Evolutionary conservation across 1,140 invertebrate species (phyloP).

Genomic region (Trachymyrmex cornetzi): DNA sequence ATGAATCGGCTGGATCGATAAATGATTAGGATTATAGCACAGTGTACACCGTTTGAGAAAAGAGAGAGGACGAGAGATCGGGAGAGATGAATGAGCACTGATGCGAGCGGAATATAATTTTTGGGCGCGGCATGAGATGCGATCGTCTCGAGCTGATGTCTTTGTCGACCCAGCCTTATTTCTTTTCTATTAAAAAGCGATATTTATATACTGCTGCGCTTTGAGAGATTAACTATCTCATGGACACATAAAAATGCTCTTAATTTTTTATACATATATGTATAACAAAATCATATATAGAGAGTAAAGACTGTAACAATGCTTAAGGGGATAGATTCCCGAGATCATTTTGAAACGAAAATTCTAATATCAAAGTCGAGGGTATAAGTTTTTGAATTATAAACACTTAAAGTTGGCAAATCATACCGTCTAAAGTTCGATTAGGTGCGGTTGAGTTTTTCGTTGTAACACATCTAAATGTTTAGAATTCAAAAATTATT

Average conservation of each 20-base stretch:
- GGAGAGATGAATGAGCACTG: neutral
- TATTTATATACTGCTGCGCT: neutral
- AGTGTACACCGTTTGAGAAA: constrained; percentile 6
- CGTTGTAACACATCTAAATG: no score
- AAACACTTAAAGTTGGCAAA: no score
- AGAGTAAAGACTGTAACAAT: no score
- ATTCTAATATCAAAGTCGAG: no score
- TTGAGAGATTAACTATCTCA: neutral
- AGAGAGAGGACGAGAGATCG: neutral
- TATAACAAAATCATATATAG: neutral
- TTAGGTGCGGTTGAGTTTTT: no score
- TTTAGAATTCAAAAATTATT: no score
- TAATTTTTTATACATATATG: neutral
- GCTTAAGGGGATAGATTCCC: no score
- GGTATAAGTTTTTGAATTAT: no score
- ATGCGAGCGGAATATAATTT: constrained; percentile 29
- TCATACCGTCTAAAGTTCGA: no score
- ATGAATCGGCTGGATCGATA: constrained; percentile 54
- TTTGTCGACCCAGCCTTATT: neutral
- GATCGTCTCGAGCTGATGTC: constrained; percentile 60
- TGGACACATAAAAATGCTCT: neutral
- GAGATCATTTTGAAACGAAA: no score
- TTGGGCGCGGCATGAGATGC: constrained; percentile 58
- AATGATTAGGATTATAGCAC: constrained; percentile 64
- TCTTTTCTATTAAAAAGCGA: constrained; percentile 9